Conservation (phyloP, 2,888 invertebrate genomes). For the Dasysyrphus albostriatus region DNA sequence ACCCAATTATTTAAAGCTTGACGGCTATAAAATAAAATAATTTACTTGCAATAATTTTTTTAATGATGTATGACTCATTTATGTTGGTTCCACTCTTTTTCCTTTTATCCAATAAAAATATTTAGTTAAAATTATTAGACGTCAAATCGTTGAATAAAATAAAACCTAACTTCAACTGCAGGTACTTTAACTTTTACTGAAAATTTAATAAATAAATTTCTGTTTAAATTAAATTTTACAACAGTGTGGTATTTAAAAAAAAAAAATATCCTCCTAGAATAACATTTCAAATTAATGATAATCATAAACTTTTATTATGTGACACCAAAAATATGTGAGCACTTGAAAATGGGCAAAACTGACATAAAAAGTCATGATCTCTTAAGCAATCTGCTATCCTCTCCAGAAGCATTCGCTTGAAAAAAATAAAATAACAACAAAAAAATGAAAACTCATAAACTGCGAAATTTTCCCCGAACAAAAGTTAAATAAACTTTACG, state of each 20-base stretch:
- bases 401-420: background rate
- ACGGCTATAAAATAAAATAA: no score
- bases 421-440: background rate
- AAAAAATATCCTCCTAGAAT: background rate
- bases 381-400: constrained; percentile 15
- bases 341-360: constrained; percentile 6
- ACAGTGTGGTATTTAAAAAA: background rate
- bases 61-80: no score
- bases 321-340: constrained; percentile 24
- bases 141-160: no score
- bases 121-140: no score
- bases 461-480: constrained; percentile 5
- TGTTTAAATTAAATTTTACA: background rate
- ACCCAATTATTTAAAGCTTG: no score
- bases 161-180: no score
- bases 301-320: constrained; percentile 28
- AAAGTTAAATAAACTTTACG: constrained; percentile 39
- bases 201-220: background rate
- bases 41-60: no score
- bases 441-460: constrained; percentile 24
- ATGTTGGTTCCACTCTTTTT: no score
- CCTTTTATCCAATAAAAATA: no score
- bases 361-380: constrained; percentile 29
- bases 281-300: constrained; percentile 20
- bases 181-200: no score